Base-by-base conservation (phyloP, 2,113 vertebrate genomes). In the Cheirogaleus medius region DNA sequence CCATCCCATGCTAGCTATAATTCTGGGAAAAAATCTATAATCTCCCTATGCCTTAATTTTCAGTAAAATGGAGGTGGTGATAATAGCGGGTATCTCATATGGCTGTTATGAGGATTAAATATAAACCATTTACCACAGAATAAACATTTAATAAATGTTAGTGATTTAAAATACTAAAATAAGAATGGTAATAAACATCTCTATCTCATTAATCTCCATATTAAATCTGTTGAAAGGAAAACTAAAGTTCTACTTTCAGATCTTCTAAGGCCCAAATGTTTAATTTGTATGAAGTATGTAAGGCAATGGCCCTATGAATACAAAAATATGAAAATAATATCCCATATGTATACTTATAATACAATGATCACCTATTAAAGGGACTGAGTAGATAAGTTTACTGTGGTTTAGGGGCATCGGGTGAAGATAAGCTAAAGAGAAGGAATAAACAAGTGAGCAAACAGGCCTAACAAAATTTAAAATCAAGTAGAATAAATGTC, bases 161-260 rank as follows among this genome's bases (percentile, higher is more conserved):
- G 27, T 10, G 52, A 78, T 56, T 96, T 42, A 52, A 87, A 90
- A 73, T 23, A 90, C n/a, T 47, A 52, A 81, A 78, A 60, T 6
- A 69, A 4, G 18, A 90, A 52, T 18, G 37, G 47, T 44, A 82
- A 54, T 71, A 60, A 87, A 91, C 7, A 81, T 8, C 8, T 60
- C 6, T 68, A 27, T 60, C 64, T 81, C 44, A 88, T 68, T 90
- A 64, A 97, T 66, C 25, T 32, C 93, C 71, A 87, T 6, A 80
- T 32, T 32, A 21, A 68, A 47, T 77, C 49, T 87, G 56, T 10
- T 86, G 39, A 58, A 95, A 96, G 64, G 27, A 84, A 96, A 88
- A 64, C 37, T 83, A 23, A 85, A 95, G 56, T 60, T 80, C 71
- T 88, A n/a, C 66, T 81, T 91, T 80, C 44, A 92, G 44, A 85